phyloP scores from a whole-genome alignment of 2,888 invertebrate species.

The Amorpha juglandis region DNA sequence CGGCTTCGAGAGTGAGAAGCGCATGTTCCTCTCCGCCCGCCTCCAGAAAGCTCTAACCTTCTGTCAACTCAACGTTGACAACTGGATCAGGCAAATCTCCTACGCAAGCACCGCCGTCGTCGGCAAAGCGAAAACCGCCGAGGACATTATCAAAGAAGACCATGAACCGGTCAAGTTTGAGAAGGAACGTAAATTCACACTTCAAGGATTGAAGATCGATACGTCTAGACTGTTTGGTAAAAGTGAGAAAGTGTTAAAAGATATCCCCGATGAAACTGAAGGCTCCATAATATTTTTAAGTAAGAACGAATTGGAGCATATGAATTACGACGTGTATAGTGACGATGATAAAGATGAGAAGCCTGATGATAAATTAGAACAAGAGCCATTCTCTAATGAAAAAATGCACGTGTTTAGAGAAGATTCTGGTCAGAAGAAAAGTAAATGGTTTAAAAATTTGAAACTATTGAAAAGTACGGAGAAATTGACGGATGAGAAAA shows the following conservation, averaged over 20 bases:
- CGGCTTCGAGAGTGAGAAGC: conserved; percentile 85
- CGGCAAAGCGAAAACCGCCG: conserved; percentile 76
- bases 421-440: conserved; percentile 81
- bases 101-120: conserved; percentile 73
- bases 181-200: conserved; percentile 80
- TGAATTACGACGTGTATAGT: conserved; percentile 84
- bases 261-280: conserved; percentile 85
- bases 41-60: conserved; percentile 87
- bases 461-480: conserved; percentile 80
- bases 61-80: conserved; percentile 86
- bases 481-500: conserved; percentile 75
- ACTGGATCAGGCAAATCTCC: conserved; percentile 86
- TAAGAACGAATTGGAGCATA: conserved; percentile 86
- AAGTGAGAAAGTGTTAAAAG: conserved; percentile 80
- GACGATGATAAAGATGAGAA: conserved; percentile 81
- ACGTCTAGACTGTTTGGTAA: conserved; percentile 79
- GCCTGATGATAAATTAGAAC: conserved; percentile 66
- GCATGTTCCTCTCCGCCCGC: conserved; percentile 86
- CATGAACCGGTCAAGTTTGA: conserved; percentile 80
- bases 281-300: conserved; percentile 88
- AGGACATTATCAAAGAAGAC: conserved; percentile 83
- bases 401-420: conserved; percentile 82
- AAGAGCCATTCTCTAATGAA: conserved; percentile 73
- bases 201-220: conserved; percentile 80
- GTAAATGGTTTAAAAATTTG: conserved; percentile 87